Evolutionary conservation across 2,113 vertebrate species (phyloP), one percentile per base, ranked within the genome.

Genomic region (Chloroceryle aenea): DNA sequence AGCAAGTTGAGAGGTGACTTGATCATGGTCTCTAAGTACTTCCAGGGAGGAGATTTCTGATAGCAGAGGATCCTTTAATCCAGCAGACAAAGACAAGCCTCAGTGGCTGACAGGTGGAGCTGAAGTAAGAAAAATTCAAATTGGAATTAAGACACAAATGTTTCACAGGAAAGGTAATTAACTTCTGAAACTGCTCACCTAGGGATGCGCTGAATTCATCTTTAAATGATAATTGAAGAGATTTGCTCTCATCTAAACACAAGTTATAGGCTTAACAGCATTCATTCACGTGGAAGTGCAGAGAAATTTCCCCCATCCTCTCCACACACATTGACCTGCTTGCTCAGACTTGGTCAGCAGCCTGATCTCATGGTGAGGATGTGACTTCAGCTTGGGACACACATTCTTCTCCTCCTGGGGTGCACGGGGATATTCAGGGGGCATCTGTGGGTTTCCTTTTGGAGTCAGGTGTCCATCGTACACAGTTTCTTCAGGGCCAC

Each of bases 11-110:
- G 90, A 96, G 92, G 92, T 96, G 92, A 94, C 93, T 95, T 94
- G 95, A 96, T 93, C 95, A 18, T 3, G 50, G 92, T 81, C 72
- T 93, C 75, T 93, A 84, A 93, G 87, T 67, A 91, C 85, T 91
- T 95, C 27, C 82, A 90, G 85, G 55, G 78, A 96, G 91, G 92
- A 93, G 96, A 91, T 96, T 90, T 96, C 67, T 93, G 95, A 97
- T 97, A 93, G 93, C 47, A 66, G 79, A 94, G 78, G 78, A 91
- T 94, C 85, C 82, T 96, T 96, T 96, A 95, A 96, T 96, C 95
- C 92, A 40, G 38, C 75, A 86, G 87, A 95, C 91, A 96, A 96
- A 96, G 94, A 30, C 91, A 85, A 90, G 92, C 7, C 72, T 85
- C 18, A 7, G 71, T 29, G 47, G 55, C 68, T 95, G 93, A 73